These are phyloP conservation scores for Verasper variegatus DNA, from an alignment of 2,113 vertebrate genomes.

Conservation along the genomic window DNA sequence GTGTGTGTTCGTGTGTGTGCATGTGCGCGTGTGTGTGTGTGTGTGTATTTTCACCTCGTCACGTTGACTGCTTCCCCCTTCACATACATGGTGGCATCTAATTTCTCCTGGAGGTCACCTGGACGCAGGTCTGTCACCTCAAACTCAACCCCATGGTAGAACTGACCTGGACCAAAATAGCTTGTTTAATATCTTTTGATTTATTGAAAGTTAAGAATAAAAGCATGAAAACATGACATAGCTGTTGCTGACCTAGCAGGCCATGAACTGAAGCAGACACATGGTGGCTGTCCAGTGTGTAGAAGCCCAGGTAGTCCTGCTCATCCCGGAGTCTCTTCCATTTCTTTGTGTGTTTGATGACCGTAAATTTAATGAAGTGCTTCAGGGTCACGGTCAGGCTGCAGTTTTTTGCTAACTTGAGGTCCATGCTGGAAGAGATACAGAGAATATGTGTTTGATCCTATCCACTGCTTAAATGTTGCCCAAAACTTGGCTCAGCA, in stretches of 20 bases:
- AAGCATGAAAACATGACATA: not conserved
- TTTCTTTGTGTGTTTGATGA: constrained; percentile 87
- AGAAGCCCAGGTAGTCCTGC: constrained; percentile 90
- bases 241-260: constrained; percentile 83
- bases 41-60: constrained; percentile 84
- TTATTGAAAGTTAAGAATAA: not conserved
- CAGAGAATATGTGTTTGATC: not conserved
- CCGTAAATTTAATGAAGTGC: constrained; percentile 83
- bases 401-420: constrained; percentile 83
- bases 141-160: constrained; percentile 87
- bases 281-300: constrained; percentile 85
- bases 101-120: constrained; percentile 83
- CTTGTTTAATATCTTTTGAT: not conserved
- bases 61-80: constrained; percentile 88
- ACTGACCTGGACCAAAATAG: constrained; percentile 55
- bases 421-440: constrained; percentile 80
- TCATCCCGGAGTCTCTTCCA: constrained; percentile 87
- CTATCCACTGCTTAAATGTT: not conserved
- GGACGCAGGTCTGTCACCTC: constrained; percentile 83
- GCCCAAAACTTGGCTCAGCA: not conserved
- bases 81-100: constrained; percentile 88
- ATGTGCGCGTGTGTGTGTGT: not conserved
- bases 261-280: constrained; percentile 88
- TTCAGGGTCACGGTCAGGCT: constrained; percentile 85
- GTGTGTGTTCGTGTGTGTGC: too few relatives aligned